Conservation (phyloP, 92 coral and sea anemone species). For the Micromussa lordhowensis region DNA sequence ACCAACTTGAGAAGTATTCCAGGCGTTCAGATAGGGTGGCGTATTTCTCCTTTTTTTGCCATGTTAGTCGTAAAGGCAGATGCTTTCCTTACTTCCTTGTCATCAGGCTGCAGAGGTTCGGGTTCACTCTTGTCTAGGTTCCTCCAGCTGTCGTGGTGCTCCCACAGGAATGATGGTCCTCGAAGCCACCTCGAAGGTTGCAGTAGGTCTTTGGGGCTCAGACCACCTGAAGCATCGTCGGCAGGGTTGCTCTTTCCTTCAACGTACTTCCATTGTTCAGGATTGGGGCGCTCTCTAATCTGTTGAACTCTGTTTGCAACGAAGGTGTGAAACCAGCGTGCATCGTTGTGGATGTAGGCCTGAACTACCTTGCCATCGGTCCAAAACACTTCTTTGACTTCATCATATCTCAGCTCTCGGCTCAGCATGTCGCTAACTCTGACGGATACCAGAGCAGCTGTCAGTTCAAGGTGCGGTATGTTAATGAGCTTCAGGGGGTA, state of each 20-base stretch:
- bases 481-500: background rate
- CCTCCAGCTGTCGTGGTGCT: conserved; percentile 56
- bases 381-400: background rate
- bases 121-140: conserved; percentile 39
- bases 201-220: conserved; percentile 62
- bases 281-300: background rate
- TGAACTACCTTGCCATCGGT: too few species aligned
- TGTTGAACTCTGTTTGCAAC: background rate
- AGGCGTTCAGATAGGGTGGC: conserved; percentile 21
- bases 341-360: too few species aligned
- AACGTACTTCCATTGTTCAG: background rate
- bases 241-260: conserved; percentile 65
- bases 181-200: conserved; percentile 61
- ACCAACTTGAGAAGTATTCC: conserved; percentile 43
- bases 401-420: background rate
- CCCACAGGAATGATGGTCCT: conserved; percentile 75
- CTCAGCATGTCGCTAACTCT: background rate
- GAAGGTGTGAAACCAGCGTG: background rate
- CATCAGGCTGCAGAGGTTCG: conserved; percentile 32
- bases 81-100: conserved; percentile 51
- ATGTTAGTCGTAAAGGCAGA: background rate
- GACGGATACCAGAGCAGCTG: conserved; percentile 1
- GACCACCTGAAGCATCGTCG: conserved; percentile 77
- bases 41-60: background rate
- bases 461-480: too few species aligned